Base-by-base conservation (phyloP, 2,113 vertebrate species). In the Spea bombifrons region DNA sequence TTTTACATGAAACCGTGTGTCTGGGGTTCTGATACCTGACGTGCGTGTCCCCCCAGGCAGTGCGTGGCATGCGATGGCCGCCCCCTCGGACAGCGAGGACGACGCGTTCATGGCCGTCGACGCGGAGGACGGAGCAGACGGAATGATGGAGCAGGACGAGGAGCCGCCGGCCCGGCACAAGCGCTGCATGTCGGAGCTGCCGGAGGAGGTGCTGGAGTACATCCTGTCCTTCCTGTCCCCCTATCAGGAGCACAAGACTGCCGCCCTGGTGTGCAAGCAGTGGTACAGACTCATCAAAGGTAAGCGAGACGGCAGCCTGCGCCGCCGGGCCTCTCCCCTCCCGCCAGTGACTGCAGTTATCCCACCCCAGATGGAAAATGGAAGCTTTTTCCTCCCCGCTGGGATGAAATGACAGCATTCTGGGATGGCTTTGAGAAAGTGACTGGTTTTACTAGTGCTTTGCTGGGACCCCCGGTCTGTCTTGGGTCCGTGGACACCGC, bases 211-310 rank as follows among this genome's bases (percentile, higher is more conserved):
- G 79, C 85, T 99, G 75, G 97, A 99, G 83, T 98, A 97, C 67
- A 99, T 99, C 86, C 87, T 99, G 77, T 99, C 97, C 79, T 99
- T 99, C 86, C 94, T 99, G 0, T 99, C 97, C 0, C 97, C 97
- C 0, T 99, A 99, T 77, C 97, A 99, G 88, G 97, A 99, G 86
- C 97, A 99, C 90, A 99, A 99, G 88, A 98, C 93, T 0, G 97
- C 97, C 2, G 97, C 97, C 16, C 93, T 99, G 3, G 97, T 99
- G 75, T 99, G 97, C 86, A 99, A 98, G 82, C 97, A 97, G 89
- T 99, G 97, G 97, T 97, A 99, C 83, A 94, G 97, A 67, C 97
- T 99, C 45, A 99, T 99, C 88, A 99, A 99, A 97, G 97, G 97
- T 99, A 92, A 61, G 71, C 13, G 1, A 61, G 57, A 30, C 30